A percentile compares a stretch with the other conserved stretches of the same genome.
phyloP scores from a whole-genome alignment of 2,888 invertebrate genomes.

The Cybosia mesomella region DNA sequence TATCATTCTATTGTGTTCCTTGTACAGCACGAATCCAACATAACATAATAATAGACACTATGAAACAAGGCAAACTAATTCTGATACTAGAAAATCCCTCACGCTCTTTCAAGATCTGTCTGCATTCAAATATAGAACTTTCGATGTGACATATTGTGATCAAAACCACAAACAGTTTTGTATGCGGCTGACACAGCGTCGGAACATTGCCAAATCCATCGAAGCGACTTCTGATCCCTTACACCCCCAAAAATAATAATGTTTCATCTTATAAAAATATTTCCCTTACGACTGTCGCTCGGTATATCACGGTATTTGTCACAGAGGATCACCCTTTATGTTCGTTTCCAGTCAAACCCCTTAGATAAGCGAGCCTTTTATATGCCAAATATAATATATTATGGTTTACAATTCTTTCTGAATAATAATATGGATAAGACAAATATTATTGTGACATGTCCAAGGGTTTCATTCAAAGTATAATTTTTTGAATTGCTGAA shows the following conservation, averaged over 20 bases:
- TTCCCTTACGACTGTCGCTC: conserved; percentile 86
- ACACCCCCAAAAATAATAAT: conserved; percentile 86
- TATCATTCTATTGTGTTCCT: conserved; percentile 68
- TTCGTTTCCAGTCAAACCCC: conserved; percentile 87
- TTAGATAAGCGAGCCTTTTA: conserved; percentile 88
- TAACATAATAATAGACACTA: conserved; percentile 32
- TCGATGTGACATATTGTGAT: conserved; percentile 39
- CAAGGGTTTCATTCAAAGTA: neutral
- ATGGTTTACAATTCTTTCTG: conserved; percentile 82
- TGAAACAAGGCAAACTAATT: conserved; percentile 25
- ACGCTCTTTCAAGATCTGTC: conserved; percentile 8
- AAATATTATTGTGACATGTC: conserved; percentile 7
- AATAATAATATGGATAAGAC: conserved; percentile 69
- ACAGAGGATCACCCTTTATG: conserved; percentile 88
- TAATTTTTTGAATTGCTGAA: neutral
- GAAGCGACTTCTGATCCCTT: conserved; percentile 81
- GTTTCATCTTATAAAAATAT: conserved; percentile 88
- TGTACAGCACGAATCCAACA: conserved; percentile 37
- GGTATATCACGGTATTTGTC: conserved; percentile 87
- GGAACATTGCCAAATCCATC: conserved; percentile 77
- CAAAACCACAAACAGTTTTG: conserved; percentile 48
- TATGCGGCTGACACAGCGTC: conserved; percentile 48
- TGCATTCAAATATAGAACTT: conserved; percentile 34
- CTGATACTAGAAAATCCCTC: conserved; percentile 17
- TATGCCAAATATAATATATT: conserved; percentile 88